Evolutionary conservation across 1,140 invertebrate species (phyloP), one percentile per base, ranked within the genome.

Genomic region (Caerostris extrusa): DNA sequence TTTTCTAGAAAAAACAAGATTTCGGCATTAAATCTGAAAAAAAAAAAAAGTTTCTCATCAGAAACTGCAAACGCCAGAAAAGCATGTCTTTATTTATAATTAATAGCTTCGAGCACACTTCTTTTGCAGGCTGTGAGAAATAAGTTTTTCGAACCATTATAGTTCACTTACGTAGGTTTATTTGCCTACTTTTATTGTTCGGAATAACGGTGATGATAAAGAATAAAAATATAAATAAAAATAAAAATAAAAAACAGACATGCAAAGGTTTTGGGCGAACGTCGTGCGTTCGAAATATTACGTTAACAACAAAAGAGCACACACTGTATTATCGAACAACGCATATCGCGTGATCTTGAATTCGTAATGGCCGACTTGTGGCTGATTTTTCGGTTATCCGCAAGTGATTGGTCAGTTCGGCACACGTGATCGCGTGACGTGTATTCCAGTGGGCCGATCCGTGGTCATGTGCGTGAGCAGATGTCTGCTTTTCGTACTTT

Each of bases 401-500:
- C 53, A 55, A 50, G 64, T 85, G 64, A 19, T 87, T 87, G 91
- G 91, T 87, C 58, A 85, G 17, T 57, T n/a, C 12, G 58, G n/a
- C 12, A 83, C 91, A 93, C 83, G 64, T 93, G 91, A 93, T 93
- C 50, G 91, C 91, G 91, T 93, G 91, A 81, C 81, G 81, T 77
- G n/a, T 55, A 56, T 55, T 85, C 12, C 55, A 34, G 83, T 64
- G 85, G 50, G 58, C 61, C 60, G 83, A 55, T 7, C n/a, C 83
- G 64, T 69, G 85, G 91, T 55, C 83, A 93, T 60, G 77, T 93
- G 91, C 83, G 83, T 87, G 85, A 83, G 60, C 91, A 93, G 91
- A 87, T 93, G 91, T 67, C 77, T 56, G 82, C 88, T 5, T 82
- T 34, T 91, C 50, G 50, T 91, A 91, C 19, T 91, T 85, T 92